phyloP scores from a whole-genome alignment of 2,888 invertebrate species.

The Nowickia ferox region DNA sequence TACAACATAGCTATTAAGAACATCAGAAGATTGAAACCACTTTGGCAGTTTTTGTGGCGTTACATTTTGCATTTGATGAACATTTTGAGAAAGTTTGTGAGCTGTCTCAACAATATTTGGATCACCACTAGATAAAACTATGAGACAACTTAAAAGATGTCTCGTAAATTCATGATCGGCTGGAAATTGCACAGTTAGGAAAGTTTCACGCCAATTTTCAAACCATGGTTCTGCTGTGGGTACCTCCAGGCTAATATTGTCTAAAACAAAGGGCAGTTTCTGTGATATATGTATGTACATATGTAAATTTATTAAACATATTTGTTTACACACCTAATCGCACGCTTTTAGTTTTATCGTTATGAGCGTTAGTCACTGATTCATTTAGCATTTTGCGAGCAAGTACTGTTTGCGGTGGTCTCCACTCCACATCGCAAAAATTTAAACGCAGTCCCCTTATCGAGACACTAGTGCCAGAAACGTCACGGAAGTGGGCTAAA shows the following conservation, averaged over 20 bases:
- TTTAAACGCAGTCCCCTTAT: conserved; percentile 91
- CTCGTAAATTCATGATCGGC: conserved; percentile 98
- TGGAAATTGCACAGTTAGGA: conserved; percentile 93
- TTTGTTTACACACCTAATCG: conserved; percentile 84
- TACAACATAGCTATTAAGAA: conserved; percentile 94
- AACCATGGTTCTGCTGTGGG: conserved; percentile 95
- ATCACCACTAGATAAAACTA: conserved; percentile 89
- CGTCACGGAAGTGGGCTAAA: conserved; percentile 92
- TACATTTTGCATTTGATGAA: conserved; percentile 90
- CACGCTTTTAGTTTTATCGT: conserved; percentile 85
- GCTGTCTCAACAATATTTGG: conserved; percentile 92
- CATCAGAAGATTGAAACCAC: conserved; percentile 90
- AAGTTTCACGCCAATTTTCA: conserved; percentile 96
- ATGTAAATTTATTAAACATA: background rate
- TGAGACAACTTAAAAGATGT: conserved; percentile 92
- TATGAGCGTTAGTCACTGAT: conserved; percentile 87
- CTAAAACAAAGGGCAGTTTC: conserved; percentile 77
- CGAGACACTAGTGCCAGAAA: conserved; percentile 88
- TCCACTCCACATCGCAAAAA: conserved; percentile 91
- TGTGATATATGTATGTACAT: no score
- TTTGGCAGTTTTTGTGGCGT: conserved; percentile 91
- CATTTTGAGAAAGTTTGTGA: conserved; percentile 90
- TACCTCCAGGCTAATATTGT: conserved; percentile 86
- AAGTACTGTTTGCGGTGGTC: conserved; percentile 91
- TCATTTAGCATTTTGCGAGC: conserved; percentile 94